Evolutionary conservation across 2,797 vertebrate genomes (phyloP), one percentile per base, ranked within the genome.

Genomic region (Phylloscopus collybita): DNA sequence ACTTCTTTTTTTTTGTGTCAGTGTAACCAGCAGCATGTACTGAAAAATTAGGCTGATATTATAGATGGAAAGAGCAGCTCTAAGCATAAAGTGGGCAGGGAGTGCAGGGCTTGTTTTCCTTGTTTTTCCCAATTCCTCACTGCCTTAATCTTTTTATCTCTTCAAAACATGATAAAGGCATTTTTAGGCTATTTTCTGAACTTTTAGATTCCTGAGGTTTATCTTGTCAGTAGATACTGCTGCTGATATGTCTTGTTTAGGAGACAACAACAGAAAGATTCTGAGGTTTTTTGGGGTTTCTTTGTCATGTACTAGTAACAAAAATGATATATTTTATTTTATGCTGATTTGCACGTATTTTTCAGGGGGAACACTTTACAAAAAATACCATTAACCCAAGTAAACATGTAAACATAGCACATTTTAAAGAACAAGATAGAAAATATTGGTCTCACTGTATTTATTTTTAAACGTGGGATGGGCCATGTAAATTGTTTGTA

Each of bases 221-320:
- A 90, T 76, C 56, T 93, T 9, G 5, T 51, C 93, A 71, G 92
- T 86, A 88, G 88, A 92, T 94, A 89, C 76, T 95, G 66, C 79
- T 82, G 75, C 82, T 94, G 96, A 66, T 88, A 45, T 7, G 44
- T 74, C 83, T 97, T 92, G 84, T 96, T 97, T 97, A 94, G 94
- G 93, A 97, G 88, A 80, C 83, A 93, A 61, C 80, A 94, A 86
- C 61, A 88, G 65, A 91, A 80, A 82, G 91, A 92, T 92, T 94
- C 67, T 88, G 89, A 97, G 29, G 5, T 45, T 5, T 45, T 45
- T 32, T 29, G 17, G 38, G 11, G 4, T 30, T 88, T 92, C 92
- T 71, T 96, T 90, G 64, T 97, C 67, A 93, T 97, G 97, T 97
- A 76, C 62, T 49, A 42, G 40, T 96, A 92, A 97, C 61, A 97